Conservation (phyloP, 2,113 vertebrate species). For the Puma concolor region DNA sequence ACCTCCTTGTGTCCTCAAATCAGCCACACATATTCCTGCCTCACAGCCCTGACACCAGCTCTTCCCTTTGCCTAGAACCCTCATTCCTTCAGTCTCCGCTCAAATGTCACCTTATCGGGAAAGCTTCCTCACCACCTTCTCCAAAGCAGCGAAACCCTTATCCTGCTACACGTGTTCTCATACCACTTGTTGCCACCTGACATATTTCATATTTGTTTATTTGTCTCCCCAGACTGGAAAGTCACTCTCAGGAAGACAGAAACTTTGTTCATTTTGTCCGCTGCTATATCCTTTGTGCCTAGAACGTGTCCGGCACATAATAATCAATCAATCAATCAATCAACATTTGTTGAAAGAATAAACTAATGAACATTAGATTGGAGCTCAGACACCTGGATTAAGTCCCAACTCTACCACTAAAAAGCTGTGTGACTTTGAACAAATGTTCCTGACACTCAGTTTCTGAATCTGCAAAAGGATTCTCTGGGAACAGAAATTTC, state of each 20-base stretch:
- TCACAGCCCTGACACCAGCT: background rate
- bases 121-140: background rate
- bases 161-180: background rate
- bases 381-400: background rate
- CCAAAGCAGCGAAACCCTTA: background rate
- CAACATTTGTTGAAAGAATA: background rate
- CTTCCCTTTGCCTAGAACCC: background rate
- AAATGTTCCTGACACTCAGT: background rate
- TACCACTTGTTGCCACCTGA: background rate
- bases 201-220: background rate
- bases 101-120: background rate
- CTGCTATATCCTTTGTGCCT: background rate
- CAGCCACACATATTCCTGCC: background rate
- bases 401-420: background rate
- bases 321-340: too few relatives aligned
- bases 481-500: background rate
- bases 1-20: background rate
- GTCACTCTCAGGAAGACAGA: background rate
- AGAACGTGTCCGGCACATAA: background rate
- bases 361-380: background rate
- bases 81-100: background rate
- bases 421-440: background rate
- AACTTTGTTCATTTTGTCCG: background rate
- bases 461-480: constrained; percentile 21
- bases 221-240: background rate